phyloP scores from a whole-genome alignment of 2,888 invertebrate species.

The Tyria jacobaeae region DNA sequence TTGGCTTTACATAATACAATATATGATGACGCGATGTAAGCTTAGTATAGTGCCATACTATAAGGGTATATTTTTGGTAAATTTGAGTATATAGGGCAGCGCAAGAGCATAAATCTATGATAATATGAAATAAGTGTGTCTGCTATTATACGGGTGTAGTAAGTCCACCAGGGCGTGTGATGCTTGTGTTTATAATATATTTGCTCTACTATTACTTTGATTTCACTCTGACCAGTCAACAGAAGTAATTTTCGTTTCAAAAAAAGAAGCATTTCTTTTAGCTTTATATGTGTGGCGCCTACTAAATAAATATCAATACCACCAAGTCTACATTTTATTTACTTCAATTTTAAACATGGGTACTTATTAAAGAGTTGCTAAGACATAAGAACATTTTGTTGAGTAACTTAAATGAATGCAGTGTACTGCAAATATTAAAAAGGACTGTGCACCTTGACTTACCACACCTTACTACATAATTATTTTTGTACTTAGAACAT shows the following conservation, averaged over 20 bases:
- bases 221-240: slow-evolving; percentile 34
- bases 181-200: slow-evolving; percentile 57
- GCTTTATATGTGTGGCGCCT: no score
- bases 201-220: no score
- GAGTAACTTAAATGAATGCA: not conserved
- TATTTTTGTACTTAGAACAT: not conserved
- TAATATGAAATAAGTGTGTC: slow-evolving; percentile 80
- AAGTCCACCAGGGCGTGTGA: slow-evolving; percentile 79
- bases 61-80: slow-evolving; percentile 63
- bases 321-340: no score
- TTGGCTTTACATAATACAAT: slow-evolving; percentile 11
- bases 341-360: not conserved
- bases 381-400: not conserved
- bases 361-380: not conserved
- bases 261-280: no score
- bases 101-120: slow-evolving; percentile 77
- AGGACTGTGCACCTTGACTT: not conserved
- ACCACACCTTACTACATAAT: slow-evolving; percentile 6
- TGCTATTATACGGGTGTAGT: slow-evolving; percentile 78
- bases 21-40: slow-evolving; percentile 32
- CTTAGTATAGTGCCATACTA: slow-evolving; percentile 23
- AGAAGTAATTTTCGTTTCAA: not conserved
- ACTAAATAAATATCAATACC: no score
- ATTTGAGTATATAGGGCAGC: slow-evolving; percentile 67
- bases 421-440: not conserved